Evolutionary conservation across 1,140 invertebrate genomes (phyloP), one percentile per base, ranked within the genome.

Genomic region (Lepidurus packardi): DNA sequence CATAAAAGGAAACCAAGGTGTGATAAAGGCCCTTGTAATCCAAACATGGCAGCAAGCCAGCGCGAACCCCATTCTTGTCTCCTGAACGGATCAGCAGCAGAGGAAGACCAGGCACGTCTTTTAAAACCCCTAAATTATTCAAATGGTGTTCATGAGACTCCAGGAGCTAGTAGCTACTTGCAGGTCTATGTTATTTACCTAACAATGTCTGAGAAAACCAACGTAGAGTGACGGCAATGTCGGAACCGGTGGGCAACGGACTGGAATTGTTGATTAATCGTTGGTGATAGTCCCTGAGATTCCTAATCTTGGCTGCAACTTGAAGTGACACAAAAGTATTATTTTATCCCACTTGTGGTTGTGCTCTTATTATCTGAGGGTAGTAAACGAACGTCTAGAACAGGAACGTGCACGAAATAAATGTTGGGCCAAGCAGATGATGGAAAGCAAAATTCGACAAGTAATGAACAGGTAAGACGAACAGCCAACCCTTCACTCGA

Each of bases 271-370:
- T 95, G 82, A 94, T 90, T 78, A 99, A 90, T 80, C 97, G 90
- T 82, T 94, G 90, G 84, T 98, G 96, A 86, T 93, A 97, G 85
- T 99, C 98, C 86, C 97, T 95, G 81, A 99, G 89, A 84, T 92
- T 98, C 79, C 94, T 90, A 82, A 99, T 93, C 89, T 99, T 99
- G 81, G 97, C 94, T 81, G 96, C 96, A 89, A 99, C 96, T 98
- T 86, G 81, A 88, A 87, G 81, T 81, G 78, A 81, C 83, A 82
- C 81, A 77, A 76, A 76, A 80, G 79, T 74, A 79, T 76, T 41
- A 80, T 10, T 78, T 77, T 42, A 34, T 34, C 34, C 34, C 34
- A 34, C 34, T 34, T 34, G 25, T 34, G 25, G 25, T 34, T 34
- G 34, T 34, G 34, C 34, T 45, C 73, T 53, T 73, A 78, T 77